Evolutionary conservation across 1,140 invertebrate genomes (phyloP).

Genomic region (Tribolium castaneum): DNA sequence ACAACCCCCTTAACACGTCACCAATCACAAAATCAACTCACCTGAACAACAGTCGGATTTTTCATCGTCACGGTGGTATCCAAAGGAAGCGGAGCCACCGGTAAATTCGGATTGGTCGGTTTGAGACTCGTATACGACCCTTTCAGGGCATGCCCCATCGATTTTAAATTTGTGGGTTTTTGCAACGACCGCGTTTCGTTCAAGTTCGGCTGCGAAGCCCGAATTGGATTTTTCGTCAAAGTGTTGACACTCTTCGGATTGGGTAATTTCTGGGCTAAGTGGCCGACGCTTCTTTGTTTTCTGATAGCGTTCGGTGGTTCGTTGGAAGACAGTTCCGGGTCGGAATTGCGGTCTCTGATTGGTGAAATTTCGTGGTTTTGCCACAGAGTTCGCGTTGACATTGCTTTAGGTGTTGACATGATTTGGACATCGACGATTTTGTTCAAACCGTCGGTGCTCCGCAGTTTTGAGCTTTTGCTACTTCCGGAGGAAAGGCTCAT

Average conservation of each 20-base stretch:
- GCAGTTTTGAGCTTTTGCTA: conserved; percentile 57
- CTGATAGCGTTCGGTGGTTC: background rate
- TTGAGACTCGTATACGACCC: conserved; percentile 52
- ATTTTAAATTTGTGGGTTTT: conserved; percentile 47
- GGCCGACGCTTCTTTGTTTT: conserved; percentile 1
- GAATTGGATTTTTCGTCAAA: background rate
- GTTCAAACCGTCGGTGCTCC: conserved; percentile 59
- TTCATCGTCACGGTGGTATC: conserved; percentile 1
- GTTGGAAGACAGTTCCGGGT: conserved; percentile 37
- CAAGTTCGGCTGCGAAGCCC: conserved; percentile 23
- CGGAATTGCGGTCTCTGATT: conserved; percentile 50
- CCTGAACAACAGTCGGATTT: conserved; percentile 1
- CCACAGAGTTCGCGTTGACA: conserved; percentile 47
- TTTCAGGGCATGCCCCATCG: conserved; percentile 44
- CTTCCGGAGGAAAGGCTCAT: conserved; percentile 57
- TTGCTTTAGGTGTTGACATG: conserved; percentile 61
- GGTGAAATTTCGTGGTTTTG: conserved; percentile 57
- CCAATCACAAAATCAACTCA: background rate
- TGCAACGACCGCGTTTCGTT: conserved; percentile 1
- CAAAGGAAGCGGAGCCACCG: conserved; percentile 37
- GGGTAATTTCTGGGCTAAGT: background rate
- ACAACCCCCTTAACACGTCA: background rate
- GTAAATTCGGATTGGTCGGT: conserved; percentile 50
- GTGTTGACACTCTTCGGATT: conserved; percentile 1
- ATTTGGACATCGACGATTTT: conserved; percentile 58